Evolutionary conservation across 2,113 vertebrate species (phyloP).

Genomic region (Salvelinus alpinus): DNA sequence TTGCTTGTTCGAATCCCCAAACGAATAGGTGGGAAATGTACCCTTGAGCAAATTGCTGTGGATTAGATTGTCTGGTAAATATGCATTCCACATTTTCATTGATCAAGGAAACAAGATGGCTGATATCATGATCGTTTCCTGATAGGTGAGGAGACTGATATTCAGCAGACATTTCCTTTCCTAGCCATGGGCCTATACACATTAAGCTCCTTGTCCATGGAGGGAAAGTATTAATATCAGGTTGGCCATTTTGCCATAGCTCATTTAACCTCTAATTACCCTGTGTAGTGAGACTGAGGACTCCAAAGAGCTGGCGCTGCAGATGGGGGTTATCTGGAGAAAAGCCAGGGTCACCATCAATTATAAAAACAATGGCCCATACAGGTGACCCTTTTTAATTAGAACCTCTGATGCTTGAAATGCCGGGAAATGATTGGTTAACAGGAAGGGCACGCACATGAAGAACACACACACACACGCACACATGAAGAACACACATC

Average conservation of each 20-base stretch:
- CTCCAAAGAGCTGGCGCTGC: background rate
- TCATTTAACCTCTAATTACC: conserved; percentile 61
- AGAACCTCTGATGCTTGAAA: conserved; percentile 34
- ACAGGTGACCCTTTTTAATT: conserved; percentile 59
- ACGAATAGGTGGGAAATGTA: no score
- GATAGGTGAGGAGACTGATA: background rate
- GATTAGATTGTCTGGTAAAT: background rate
- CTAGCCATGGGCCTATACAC: background rate
- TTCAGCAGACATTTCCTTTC: no score
- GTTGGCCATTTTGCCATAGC: conserved; percentile 39
- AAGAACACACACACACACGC: background rate
- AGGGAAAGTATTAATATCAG: conserved; percentile 38
- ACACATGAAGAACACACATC: no score
- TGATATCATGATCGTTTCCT: background rate
- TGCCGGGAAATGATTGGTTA: conserved; percentile 23
- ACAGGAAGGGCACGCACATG: conserved; percentile 17
- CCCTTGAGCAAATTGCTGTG: no score
- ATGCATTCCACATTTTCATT: no score
- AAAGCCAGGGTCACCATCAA: conserved; percentile 47
- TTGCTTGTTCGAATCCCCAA: no score
- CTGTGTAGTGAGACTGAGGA: conserved; percentile 27
- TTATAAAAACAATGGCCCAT: conserved; percentile 58
- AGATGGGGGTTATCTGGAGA: conserved; percentile 29
- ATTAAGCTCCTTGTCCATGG: conserved; percentile 1
- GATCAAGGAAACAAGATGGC: no score